Conservation (phyloP, 2,888 invertebrate genomes). For the Gymnoscelis rufifasciata region DNA sequence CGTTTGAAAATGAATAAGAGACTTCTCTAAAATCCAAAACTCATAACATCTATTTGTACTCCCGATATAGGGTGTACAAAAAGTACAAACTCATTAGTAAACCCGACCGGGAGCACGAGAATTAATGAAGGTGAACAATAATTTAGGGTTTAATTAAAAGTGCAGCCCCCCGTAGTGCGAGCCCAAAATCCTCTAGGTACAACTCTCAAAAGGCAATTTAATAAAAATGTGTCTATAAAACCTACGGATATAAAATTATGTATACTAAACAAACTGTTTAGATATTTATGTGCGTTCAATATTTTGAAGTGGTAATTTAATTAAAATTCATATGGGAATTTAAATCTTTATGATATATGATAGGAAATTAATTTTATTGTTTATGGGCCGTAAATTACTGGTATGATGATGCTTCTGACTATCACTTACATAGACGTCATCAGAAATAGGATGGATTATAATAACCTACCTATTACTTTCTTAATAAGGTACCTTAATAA, state of each 20-base stretch:
- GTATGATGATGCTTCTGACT: neutral
- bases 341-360: slow-evolving; percentile 10
- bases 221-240: slow-evolving; percentile 54
- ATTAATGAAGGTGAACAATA: slow-evolving; percentile 79
- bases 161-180: slow-evolving; percentile 64
- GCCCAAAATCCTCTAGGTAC: slow-evolving; percentile 50
- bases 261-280: slow-evolving; percentile 4
- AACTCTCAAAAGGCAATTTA: slow-evolving; percentile 75
- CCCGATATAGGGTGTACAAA: slow-evolving; percentile 56
- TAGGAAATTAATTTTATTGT: slow-evolving; percentile 11
- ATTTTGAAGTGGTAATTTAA: slow-evolving; percentile 24
- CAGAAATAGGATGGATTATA: no score
- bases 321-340: slow-evolving; percentile 9
- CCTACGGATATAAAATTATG: slow-evolving; percentile 11
- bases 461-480: no score
- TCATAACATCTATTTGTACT: slow-evolving; percentile 22
- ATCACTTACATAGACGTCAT: neutral
- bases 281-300: slow-evolving; percentile 20
- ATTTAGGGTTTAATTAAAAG: slow-evolving; percentile 79
- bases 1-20: neutral
- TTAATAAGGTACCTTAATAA: no score
- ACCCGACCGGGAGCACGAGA: slow-evolving; percentile 68
- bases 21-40: slow-evolving; percentile 4
- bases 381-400: slow-evolving; percentile 3
- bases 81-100: slow-evolving; percentile 76